Evolutionary conservation across 2,113 vertebrate genomes (phyloP), one percentile per base, ranked within the genome.

Genomic region (Vidua chalybeata): DNA sequence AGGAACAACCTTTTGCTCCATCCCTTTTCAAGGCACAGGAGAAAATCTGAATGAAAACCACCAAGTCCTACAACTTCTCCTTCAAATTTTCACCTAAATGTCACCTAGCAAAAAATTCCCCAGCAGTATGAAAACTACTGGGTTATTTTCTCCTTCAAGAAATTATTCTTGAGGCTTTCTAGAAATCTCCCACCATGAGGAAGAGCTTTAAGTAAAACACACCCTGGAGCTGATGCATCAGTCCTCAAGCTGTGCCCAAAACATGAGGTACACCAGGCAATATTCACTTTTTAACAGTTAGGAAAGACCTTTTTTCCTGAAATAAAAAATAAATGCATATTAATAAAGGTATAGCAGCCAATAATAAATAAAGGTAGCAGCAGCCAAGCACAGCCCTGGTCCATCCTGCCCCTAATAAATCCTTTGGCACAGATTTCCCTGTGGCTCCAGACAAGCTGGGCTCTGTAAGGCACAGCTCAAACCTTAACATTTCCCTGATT

Each of bases 141-240:
- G 59, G 24, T 39, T 58, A 15, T 89, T 81, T 87, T 78, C n/a
- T 33, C 17, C 74, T 63, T 52, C 66, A 43, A 12, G 12, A 78
- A 69, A 77, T 4, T 0, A 35, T n/a, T 87, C 74, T 54, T 43
- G 46, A 87, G 69, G 46, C 21, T 87, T 81, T 84, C 64, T 78
- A 46, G 21, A 33, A 24, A 48, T 77, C 2, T 46, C 33, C 23
- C 52, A 33, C 12, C 15, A 24, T 0, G 0, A 77, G 28, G 41
- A 88, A 84, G 23, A 45, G 6, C 14, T 80, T 71, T 30, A 75
- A 78, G 14, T 30, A 27, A 91, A 87, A 39, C 4, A 0, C 11
- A n/a, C 6, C 22, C 33, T 43, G 33, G n/a, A 58, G 49, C 16
- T 78, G 55, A 27, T 21, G 28, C 21, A 27, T 7, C 1, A 0